Conservation (phyloP, 2,797 vertebrate genomes). For the Calcarius lapponicus region DNA sequence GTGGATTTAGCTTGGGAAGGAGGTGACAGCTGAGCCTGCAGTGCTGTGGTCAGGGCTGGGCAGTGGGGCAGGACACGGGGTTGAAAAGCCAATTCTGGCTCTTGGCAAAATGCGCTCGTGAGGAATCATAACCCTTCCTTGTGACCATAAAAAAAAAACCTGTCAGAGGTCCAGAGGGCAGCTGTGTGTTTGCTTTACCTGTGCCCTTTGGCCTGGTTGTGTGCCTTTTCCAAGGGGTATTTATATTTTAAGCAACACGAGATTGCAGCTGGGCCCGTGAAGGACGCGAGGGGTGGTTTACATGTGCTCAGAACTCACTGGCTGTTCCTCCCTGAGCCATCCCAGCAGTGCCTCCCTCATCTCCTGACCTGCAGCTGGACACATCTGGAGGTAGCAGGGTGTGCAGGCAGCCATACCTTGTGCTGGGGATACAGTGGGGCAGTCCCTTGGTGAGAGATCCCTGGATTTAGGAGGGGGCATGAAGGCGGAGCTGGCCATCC, state of each 20-base stretch:
- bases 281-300: not conserved
- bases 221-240: not conserved
- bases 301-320: not conserved
- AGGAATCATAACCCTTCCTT: not conserved
- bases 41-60: not conserved
- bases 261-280: not conserved
- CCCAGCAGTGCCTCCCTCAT: not conserved
- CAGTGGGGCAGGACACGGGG: not conserved
- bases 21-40: not conserved
- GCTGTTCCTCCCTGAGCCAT: not conserved
- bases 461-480: not conserved
- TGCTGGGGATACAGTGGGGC: rapidly evolving
- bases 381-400: not conserved
- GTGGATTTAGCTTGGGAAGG: not conserved
- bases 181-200: not conserved
- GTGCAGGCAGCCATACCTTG: not conserved
- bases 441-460: not conserved
- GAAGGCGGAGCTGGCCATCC: rapidly evolving
- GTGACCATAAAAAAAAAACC: rapidly evolving
- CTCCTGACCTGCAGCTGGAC: not conserved
- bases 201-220: constrained; percentile 7
- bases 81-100: not conserved
- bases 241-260: not conserved
- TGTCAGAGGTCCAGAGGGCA: not conserved
- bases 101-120: not conserved